Base-by-base conservation (phyloP, 2,797 vertebrate species). In the Vespertilio murinus region DNA sequence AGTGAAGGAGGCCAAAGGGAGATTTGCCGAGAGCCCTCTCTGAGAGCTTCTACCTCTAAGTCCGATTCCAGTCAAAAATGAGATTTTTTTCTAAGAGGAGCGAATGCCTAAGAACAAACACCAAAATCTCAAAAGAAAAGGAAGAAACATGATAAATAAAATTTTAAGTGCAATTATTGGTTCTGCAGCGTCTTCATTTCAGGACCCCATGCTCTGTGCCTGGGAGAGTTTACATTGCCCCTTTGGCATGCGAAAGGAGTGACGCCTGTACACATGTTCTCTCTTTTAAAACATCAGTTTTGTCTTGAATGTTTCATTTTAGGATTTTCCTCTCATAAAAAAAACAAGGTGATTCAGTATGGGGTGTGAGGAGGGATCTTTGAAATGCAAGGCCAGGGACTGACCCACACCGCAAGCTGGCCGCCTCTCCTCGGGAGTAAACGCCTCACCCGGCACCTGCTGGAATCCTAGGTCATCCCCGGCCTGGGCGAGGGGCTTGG, bases 281-380 rank as follows among this genome's bases (percentile, higher is more conserved):
- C n/a, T 56, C 35, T 88, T 86, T 61, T 78, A 71, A 54, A 91
- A 67, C 86, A 81, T 45, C 64, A 88, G 45, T 84, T 88, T 80
- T 52, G 9, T 84, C 12, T 88, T 81, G 28, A 85, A 77, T 49
- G 25, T 86, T 86, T 90, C 20, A 65, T 64, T 81, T 25, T 42
- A 65, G 30, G 8, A 45, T 33, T 47, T 33, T 33, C 14, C 12
- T 11, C 77, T 12, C 23, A 45, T 45, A 74, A 30, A 25, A 74
- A 75, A 64, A 64, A 17, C 56, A 91, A n/a, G 12, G 78, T 94
- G 42, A 83, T 69, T 87, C 40, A 85, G n/a, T 80, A 49, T 40
- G 8, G 28, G 3, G 4, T 79, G 28, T 75, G 49, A 82, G 28
- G 13, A 18, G 84, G 69, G 73, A 13, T 42, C 47, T 88, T 93